Evolutionary conservation across 2,797 vertebrate species (phyloP).

Genomic region (Sebastes nivosus): DNA sequence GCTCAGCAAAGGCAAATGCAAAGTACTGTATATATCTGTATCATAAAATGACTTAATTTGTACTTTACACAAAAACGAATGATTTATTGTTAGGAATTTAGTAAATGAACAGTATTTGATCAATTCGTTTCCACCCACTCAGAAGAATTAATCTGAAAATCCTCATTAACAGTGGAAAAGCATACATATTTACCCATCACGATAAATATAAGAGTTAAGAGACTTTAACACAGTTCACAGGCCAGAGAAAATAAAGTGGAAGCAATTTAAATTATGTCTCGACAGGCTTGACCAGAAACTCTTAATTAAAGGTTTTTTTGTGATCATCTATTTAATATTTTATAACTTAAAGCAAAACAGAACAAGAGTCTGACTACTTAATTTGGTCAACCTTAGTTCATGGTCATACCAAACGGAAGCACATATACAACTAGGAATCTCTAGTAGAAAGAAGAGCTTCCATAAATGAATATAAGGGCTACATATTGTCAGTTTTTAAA

Average conservation of each 20-base stretch:
- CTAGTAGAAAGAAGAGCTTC: background rate
- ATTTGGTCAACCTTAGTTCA: background rate
- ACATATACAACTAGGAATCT: background rate
- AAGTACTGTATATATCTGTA: background rate
- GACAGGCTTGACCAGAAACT: slow-evolving; percentile 4
- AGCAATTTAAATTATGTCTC: slow-evolving; percentile 12
- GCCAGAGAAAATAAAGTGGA: slow-evolving; percentile 7
- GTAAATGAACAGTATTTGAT: background rate
- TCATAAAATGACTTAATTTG: background rate
- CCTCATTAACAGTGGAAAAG: background rate
- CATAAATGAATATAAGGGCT: background rate
- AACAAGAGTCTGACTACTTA: background rate
- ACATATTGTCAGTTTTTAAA: slow-evolving; percentile 24
- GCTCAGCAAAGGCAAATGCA: background rate
- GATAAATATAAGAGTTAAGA: background rate
- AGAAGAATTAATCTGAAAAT: background rate
- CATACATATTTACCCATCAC: slow-evolving; percentile 1
- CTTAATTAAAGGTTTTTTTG: slow-evolving; percentile 3
- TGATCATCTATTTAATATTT: slow-evolving; percentile 4
- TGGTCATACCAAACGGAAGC: background rate
- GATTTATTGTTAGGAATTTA: background rate
- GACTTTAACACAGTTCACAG: slow-evolving; percentile 3
- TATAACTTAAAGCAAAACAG: background rate
- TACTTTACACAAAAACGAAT: background rate
- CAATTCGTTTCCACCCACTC: background rate